phyloP scores from a whole-genome alignment of 2,797 vertebrate genomes.

The Agapornis canus region DNA sequence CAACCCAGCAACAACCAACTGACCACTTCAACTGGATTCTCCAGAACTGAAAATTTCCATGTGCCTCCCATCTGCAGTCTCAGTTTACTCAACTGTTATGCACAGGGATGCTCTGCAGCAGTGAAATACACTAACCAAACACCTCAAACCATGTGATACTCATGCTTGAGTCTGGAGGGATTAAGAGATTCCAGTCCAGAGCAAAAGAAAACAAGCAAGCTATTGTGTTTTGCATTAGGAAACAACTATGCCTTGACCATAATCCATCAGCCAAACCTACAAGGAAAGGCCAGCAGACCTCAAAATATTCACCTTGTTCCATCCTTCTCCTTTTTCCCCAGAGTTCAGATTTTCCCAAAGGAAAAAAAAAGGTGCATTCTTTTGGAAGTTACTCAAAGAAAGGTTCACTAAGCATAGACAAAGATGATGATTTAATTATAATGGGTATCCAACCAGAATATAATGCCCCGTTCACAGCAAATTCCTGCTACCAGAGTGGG shows the following conservation, averaged over 20 bases:
- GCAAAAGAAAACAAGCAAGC: constrained; percentile 60
- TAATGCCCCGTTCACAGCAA: constrained; percentile 68
- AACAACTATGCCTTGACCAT: constrained; percentile 25
- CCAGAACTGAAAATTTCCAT: background rate
- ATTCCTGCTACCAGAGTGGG: constrained; percentile 56
- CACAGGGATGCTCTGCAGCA: constrained; percentile 37
- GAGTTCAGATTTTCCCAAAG: constrained; percentile 23
- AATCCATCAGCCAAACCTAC: constrained; percentile 45
- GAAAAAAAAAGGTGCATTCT: constrained; percentile 60
- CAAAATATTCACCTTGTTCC: constrained; percentile 53
- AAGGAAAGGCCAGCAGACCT: constrained; percentile 27
- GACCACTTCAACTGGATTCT: background rate
- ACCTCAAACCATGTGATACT: constrained; percentile 56
- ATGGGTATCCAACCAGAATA: constrained; percentile 64
- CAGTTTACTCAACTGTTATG: background rate
- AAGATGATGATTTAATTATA: constrained; percentile 67
- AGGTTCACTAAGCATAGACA: constrained; percentile 67
- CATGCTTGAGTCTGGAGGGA: constrained; percentile 41
- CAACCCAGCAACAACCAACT: background rate
- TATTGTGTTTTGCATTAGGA: constrained; percentile 39
- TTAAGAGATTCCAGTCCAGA: constrained; percentile 59
- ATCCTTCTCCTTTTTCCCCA: constrained; percentile 32
- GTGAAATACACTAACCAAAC: constrained; percentile 30
- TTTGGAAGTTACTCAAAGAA: constrained; percentile 44
- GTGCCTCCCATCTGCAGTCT: background rate